Percentiles rank a stretch among this genome's conserved stretches.
These are phyloP conservation scores for Coilia nasus DNA, from an alignment of 2,797 vertebrate genomes.

Conservation along the genomic window DNA sequence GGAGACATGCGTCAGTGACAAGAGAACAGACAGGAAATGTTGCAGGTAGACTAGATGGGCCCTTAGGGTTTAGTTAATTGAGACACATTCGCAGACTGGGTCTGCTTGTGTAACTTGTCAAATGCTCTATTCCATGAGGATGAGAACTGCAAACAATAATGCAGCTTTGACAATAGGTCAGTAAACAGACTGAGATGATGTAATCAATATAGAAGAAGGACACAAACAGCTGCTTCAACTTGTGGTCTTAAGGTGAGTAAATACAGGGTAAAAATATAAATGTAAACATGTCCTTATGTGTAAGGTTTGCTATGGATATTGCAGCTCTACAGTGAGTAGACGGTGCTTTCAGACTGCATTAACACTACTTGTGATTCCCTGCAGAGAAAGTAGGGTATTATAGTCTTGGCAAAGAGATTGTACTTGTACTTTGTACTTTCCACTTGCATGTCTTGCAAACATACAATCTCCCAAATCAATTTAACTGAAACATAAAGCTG, in stretches of 20 bases:
- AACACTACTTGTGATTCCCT: too few relatives aligned
- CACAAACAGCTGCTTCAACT: too few relatives aligned
- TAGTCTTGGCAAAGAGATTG: too few relatives aligned
- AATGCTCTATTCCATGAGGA: background rate
- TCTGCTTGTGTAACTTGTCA: background rate
- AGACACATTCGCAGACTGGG: background rate
- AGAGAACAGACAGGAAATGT: background rate
- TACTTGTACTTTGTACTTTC: too few relatives aligned
- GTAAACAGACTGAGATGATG: background rate
- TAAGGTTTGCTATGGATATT: background rate
- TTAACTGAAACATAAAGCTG: background rate
- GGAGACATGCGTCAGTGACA: conserved; percentile 17
- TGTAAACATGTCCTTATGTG: background rate
- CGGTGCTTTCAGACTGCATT: too few relatives aligned
- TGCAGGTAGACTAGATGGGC: background rate
- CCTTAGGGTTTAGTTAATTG: background rate
- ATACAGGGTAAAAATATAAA: background rate
- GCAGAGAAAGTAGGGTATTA: too few relatives aligned
- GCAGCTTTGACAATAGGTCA: background rate
- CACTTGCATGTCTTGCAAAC: background rate
- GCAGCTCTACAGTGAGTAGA: background rate
- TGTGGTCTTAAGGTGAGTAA: background rate
- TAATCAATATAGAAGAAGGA: background rate
- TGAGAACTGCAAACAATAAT: too few relatives aligned
- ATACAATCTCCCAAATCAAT: too few relatives aligned